A percentile compares a stretch with the other conserved stretches of the same genome.
Evolutionary conservation across 2,888 invertebrate species (phyloP).

Genomic region (Camponotus fellah): DNA sequence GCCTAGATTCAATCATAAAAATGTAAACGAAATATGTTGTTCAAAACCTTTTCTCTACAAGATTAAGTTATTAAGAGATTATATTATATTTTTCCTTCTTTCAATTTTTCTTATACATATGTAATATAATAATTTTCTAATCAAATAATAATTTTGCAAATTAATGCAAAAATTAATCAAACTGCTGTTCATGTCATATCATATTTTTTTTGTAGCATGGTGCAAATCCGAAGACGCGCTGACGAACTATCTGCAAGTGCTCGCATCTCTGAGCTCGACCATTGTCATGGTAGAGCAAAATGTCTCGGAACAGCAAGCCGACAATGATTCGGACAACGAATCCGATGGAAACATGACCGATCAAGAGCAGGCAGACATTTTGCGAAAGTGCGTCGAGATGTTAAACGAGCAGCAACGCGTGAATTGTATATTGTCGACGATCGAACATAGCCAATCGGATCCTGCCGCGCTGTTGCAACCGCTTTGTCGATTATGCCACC

Average conservation of each 20-base stretch:
- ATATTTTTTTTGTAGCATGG: conserved; percentile 67
- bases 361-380: conserved; percentile 86
- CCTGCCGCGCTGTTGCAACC: conserved; percentile 89
- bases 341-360: conserved; percentile 88
- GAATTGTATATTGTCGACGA: conserved; percentile 87
- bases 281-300: conserved; percentile 85
- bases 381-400: conserved; percentile 89
- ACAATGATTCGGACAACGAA: conserved; percentile 87
- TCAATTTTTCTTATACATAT: background rate
- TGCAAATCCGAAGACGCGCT: conserved; percentile 78
- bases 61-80: conserved; percentile 7
- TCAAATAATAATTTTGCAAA: background rate
- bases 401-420: conserved; percentile 90
- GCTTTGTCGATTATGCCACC: conserved; percentile 93
- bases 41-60: background rate
- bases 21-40: background rate
- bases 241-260: conserved; percentile 88
- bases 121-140: background rate
- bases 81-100: background rate
- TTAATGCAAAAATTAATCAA: background rate
- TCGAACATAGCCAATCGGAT: conserved; percentile 86
- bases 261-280: conserved; percentile 86
- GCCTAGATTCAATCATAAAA: background rate
- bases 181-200: background rate
- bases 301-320: conserved; percentile 82